A percentile compares a stretch with the other conserved stretches of the same genome.
Evolutionary conservation across 2,888 invertebrate species (phyloP).

Genomic region (Saturnia pavonia): DNA sequence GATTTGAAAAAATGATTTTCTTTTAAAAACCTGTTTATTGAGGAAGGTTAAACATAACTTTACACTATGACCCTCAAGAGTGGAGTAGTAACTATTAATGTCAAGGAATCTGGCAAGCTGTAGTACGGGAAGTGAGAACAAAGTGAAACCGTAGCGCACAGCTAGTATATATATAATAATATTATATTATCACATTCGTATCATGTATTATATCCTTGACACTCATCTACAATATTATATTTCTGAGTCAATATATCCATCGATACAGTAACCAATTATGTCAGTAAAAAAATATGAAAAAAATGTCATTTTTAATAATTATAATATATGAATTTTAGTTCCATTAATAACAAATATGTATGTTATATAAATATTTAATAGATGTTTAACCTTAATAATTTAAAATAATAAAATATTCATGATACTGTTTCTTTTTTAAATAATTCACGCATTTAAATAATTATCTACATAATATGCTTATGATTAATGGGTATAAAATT

Average conservation of each 20-base stretch:
- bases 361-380: slow-evolving; percentile 15
- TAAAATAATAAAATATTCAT: background rate
- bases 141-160: too few species aligned
- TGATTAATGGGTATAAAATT: too few species aligned
- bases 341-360: slow-evolving; percentile 35
- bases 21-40: too few species aligned
- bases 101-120: too few species aligned
- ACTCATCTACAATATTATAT: background rate
- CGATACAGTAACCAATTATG: background rate
- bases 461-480: background rate
- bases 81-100: too few species aligned
- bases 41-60: too few species aligned
- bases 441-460: background rate
- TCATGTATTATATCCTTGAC: slow-evolving; percentile 1
- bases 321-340: slow-evolving; percentile 34
- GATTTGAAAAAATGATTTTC: too few species aligned
- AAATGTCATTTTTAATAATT: background rate
- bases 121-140: too few species aligned
- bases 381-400: slow-evolving; percentile 16
- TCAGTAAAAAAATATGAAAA: background rate
- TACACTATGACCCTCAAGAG: too few species aligned
- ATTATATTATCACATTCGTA: too few species aligned
- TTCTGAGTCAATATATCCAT: background rate
- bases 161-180: too few species aligned
- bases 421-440: background rate